These are phyloP conservation scores for Simalia tracyae DNA, from an alignment of 2,797 vertebrate genomes.

Conservation along the genomic window DNA sequence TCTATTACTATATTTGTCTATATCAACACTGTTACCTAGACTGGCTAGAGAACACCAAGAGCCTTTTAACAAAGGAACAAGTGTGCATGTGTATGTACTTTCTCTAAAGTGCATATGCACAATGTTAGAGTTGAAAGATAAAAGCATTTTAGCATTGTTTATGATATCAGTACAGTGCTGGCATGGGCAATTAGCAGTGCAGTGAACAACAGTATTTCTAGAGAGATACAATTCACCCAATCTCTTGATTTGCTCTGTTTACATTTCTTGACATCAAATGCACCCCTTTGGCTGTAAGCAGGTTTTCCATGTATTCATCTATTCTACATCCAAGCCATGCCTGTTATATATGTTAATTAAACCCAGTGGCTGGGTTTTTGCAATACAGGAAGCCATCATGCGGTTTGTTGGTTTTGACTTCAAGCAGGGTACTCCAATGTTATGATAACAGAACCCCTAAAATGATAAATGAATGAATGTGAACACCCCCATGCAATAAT, in stretches of 20 bases:
- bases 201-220: neutral
- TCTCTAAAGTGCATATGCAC: too few species aligned
- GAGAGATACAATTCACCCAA: neutral
- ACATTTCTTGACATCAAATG: neutral
- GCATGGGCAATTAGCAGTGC: neutral
- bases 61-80: neutral
- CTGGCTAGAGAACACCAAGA: neutral
- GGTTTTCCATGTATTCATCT: neutral
- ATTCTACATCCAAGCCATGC: neutral
- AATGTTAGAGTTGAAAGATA: neutral
- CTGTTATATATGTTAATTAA: neutral
- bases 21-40: neutral
- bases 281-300: neutral
- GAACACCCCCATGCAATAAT: neutral
- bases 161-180: neutral
- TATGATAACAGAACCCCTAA: neutral
- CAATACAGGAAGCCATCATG: too few species aligned
- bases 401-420: neutral
- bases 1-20: neutral
- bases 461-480: neutral
- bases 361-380: too few species aligned
- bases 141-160: neutral
- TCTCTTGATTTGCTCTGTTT: neutral
- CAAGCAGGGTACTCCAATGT: neutral
- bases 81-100: neutral